A percentile compares a stretch with the other conserved stretches of the same genome.
Conservation (phyloP, 2,888 invertebrate species). For the Mythimna albipuncta region DNA sequence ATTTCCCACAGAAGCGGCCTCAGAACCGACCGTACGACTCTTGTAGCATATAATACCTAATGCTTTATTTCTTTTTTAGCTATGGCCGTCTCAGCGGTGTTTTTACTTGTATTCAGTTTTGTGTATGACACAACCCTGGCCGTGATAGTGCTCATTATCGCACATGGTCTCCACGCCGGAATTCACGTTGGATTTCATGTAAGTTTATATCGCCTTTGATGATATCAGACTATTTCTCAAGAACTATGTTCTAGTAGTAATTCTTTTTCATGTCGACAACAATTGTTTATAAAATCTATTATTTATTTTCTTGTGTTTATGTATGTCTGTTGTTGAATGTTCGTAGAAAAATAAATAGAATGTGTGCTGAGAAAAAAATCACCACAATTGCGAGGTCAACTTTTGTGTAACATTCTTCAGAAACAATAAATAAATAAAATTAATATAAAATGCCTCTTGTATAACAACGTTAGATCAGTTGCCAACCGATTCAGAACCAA, state of each 20-base stretch:
- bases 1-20: no score
- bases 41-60: no score
- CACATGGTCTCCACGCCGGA: conserved; percentile 91
- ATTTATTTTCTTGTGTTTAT: background rate
- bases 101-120: conserved; percentile 87
- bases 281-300: background rate
- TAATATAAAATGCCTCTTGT: background rate
- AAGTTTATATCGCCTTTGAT: conserved; percentile 57
- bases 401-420: background rate
- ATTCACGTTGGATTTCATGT: conserved; percentile 92
- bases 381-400: no score
- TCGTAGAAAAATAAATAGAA: background rate
- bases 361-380: background rate
- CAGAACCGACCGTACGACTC: no score
- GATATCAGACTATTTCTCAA: background rate
- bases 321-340: background rate
- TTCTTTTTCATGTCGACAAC: background rate
- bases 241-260: no score
- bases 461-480: conserved; percentile 7
- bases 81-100: conserved; percentile 72
- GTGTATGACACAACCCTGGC: conserved; percentile 82
- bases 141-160: conserved; percentile 88
- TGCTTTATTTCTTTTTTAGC: conserved; percentile 66
- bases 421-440: conserved; percentile 16
- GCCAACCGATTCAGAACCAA: conserved; percentile 22